These are phyloP conservation scores for Chrysochloris asiatica DNA, from an alignment of 2,113 vertebrate species.

Conservation along the genomic window DNA sequence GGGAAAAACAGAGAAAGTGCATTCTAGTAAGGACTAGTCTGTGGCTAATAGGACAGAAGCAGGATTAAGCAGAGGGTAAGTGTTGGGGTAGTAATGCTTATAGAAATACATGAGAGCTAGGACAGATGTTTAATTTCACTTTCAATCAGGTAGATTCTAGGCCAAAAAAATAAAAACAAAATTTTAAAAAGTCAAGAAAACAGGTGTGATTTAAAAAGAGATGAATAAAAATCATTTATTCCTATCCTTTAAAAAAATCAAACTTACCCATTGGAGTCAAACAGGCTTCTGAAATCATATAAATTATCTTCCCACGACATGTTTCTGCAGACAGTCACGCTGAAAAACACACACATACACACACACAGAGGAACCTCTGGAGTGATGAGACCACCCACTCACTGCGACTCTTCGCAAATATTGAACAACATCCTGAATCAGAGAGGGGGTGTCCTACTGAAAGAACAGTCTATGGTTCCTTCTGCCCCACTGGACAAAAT, in stretches of 20 bases:
- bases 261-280: conserved; percentile 28
- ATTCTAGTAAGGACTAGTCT: background rate
- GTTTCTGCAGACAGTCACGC: conserved; percentile 24
- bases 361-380: conserved; percentile 7
- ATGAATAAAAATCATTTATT: conserved; percentile 1
- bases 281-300: conserved; percentile 51
- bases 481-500: background rate
- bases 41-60: background rate
- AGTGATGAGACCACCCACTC: conserved; percentile 37
- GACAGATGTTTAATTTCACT: conserved; percentile 8
- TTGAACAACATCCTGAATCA: conserved; percentile 30
- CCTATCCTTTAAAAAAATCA: conserved; percentile 38
- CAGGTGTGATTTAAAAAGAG: conserved; percentile 16
- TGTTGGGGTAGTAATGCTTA: background rate
- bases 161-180: conserved; percentile 1
- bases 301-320: conserved; percentile 41
- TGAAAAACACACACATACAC: background rate
- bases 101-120: background rate
- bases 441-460: background rate
- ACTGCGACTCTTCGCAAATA: conserved; percentile 34
- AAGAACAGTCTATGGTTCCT: conserved; percentile 4
- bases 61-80: background rate
- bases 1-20: background rate
- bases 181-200: conserved; percentile 16
- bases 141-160: conserved; percentile 41